Base-by-base conservation (phyloP, 2,113 vertebrate species). In the Nothocercus nigrocapillus region DNA sequence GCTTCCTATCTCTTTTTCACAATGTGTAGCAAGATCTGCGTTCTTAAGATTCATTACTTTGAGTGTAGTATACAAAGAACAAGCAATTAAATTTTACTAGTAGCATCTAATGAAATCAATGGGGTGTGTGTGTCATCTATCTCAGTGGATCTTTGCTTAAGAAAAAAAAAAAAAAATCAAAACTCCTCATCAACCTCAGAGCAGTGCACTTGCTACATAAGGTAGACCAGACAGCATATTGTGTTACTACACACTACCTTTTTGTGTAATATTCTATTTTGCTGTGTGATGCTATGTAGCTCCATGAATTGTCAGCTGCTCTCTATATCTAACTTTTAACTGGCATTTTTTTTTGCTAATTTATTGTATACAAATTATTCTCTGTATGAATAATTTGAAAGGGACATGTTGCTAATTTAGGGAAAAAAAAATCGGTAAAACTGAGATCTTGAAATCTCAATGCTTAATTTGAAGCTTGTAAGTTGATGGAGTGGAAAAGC, bases 391-490 rank as follows among this genome's bases (percentile, higher is more conserved):
- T 90, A 78, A 84, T 88, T 75, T 76, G 66, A 90, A 53, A 87
- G 66, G 54, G 59, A 58, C 44, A 4, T 67, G 16, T 72, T 88
- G 45, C 51, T 72, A 40, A 59, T 88, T 88, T n/a, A n/a, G 86
- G 78, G 28, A 56, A 54, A 51, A 51, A 73, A 94, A n/a, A 12
- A 78, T 12, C 38, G 22, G 44, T 68, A 83, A 58, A 93, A 77
- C 22, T 87, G 20, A 15, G 22, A 42, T 63, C 59, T 82, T 78
- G 85, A 89, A 93, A 76, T 89, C 13, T 11, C n/a, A 22, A 44
- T 69, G 64, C 62, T 94, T 94, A 53, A 64, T 84, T 94, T 77
- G 92, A 81, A 93, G 27, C 40, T 53, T 74, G 44, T 66, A 18
- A 74, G 45, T 68, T 53, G 64, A 80, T 85, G 58, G 80, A 8